Evolutionary conservation across 53 echinoderm and acorn worm genomes (phyloP).

Genomic region (Mesocentrotus franciscanus): DNA sequence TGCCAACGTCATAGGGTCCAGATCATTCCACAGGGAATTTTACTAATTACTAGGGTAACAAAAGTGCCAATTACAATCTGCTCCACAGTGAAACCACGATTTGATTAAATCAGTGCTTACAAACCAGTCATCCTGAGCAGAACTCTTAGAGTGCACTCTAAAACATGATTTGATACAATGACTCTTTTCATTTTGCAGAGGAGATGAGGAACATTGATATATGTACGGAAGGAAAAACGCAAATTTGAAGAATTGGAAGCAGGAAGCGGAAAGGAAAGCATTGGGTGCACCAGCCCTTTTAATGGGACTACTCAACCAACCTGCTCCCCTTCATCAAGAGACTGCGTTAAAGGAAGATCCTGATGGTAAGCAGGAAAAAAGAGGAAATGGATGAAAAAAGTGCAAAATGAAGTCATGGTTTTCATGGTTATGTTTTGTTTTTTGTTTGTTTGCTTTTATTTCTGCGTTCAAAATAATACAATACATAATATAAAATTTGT

Average conservation of each 20-base stretch:
- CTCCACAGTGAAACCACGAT: background rate
- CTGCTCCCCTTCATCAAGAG: background rate
- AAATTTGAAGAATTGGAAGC: constrained; percentile 1
- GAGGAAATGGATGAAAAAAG: background rate
- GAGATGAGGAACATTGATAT: background rate
- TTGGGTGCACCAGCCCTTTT: background rate
- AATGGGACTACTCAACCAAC: constrained; percentile 10
- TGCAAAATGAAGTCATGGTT: background rate
- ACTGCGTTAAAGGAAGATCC: background rate
- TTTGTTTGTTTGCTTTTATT: too few relatives aligned
- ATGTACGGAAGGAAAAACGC: background rate
- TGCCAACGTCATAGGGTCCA: background rate
- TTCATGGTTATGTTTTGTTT: background rate
- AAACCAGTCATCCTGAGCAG: background rate
- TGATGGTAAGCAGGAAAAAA: background rate
- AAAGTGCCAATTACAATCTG: background rate
- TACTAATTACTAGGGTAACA: background rate
- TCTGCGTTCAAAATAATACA: too few relatives aligned
- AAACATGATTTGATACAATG: background rate
- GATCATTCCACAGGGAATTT: background rate
- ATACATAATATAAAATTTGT: too few relatives aligned
- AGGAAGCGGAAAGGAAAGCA: background rate
- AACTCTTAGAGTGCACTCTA: background rate
- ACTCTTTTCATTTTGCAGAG: background rate
- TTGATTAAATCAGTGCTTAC: background rate